phyloP scores from a whole-genome alignment of 1,140 invertebrate genomes.

The Archegozetes longisetosus region DNA sequence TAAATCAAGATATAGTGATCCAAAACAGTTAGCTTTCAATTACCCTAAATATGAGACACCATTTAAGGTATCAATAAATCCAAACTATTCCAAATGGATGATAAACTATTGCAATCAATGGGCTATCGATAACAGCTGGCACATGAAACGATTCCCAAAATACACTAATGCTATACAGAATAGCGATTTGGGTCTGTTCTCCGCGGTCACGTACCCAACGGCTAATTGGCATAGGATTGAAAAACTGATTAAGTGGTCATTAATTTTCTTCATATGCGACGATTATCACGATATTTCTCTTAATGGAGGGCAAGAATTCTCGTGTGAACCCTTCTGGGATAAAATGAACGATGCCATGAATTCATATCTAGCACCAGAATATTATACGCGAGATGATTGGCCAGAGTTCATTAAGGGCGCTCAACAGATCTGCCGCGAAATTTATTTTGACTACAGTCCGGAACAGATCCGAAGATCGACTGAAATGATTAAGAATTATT shows the following conservation, averaged over 20 bases:
- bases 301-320: neutral
- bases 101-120: constrained; percentile 6
- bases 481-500: constrained; percentile 9
- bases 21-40: neutral
- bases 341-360: neutral
- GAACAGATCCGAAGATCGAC: constrained; percentile 4
- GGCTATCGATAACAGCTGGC: constrained; percentile 8
- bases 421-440: neutral
- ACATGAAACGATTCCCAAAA: neutral
- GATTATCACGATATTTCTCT: constrained; percentile 12
- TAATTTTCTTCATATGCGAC: constrained; percentile 9
- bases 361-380: neutral
- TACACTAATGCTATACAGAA: constrained; percentile 5
- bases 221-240: constrained; percentile 11
- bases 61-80: constrained; percentile 6
- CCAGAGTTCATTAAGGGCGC: constrained; percentile 6
- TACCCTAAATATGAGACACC: constrained; percentile 11
- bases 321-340: neutral
- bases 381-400: neutral
- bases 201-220: constrained; percentile 1
- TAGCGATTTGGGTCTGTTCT: constrained; percentile 4
- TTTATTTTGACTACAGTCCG: constrained; percentile 8
- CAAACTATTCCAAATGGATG: constrained; percentile 7
- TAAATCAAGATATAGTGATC: neutral
- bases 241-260: constrained; percentile 12